phyloP scores from a whole-genome alignment of 2,113 vertebrate genomes.

The Sphyrna mokarran region DNA sequence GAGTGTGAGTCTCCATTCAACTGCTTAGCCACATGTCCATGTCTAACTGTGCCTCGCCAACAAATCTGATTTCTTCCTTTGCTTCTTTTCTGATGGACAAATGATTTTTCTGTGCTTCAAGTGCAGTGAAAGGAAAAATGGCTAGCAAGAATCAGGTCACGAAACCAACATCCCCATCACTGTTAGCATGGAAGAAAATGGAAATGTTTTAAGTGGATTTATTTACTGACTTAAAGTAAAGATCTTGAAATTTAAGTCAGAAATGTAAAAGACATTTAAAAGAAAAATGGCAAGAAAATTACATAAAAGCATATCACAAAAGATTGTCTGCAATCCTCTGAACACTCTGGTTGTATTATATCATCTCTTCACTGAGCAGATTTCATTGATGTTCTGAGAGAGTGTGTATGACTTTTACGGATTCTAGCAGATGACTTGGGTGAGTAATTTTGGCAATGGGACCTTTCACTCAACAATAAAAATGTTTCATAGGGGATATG shows the following conservation, averaged over 20 bases:
- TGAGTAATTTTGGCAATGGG: background rate
- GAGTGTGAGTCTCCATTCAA: background rate
- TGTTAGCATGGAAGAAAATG: background rate
- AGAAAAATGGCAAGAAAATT: background rate
- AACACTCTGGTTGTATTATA: background rate
- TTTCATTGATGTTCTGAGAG: background rate
- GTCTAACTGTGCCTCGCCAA: background rate
- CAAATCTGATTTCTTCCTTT: background rate
- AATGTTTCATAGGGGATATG: background rate
- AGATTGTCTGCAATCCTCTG: background rate
- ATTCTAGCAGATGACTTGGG: background rate
- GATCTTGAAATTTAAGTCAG: background rate
- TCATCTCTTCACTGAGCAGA: background rate
- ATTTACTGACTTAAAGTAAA: background rate
- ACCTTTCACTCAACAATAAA: background rate
- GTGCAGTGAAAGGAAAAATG: background rate
- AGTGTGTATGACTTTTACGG: background rate
- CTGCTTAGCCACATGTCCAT: background rate
- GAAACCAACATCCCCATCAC: background rate
- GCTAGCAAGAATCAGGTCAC: background rate
- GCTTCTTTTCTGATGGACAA: background rate
- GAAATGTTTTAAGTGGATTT: background rate
- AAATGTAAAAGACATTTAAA: background rate
- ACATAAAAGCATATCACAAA: background rate
- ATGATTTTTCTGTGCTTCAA: background rate